These are phyloP conservation scores for Eleginops maclovinus DNA, from an alignment of 2,113 vertebrate genomes.

Conservation along the genomic window DNA sequence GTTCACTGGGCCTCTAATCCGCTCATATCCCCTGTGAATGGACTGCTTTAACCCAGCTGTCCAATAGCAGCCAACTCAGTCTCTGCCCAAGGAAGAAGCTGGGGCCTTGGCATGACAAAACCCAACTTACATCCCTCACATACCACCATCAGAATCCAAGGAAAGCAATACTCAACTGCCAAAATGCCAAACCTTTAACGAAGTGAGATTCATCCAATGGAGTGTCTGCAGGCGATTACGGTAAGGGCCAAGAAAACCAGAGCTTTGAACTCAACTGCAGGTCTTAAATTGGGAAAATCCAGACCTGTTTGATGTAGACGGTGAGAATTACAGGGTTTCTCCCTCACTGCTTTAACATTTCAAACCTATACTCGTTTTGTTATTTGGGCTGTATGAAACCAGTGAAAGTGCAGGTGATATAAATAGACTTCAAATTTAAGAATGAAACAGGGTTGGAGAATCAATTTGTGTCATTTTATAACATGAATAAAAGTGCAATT, in stretches of 20 bases:
- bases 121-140: not conserved
- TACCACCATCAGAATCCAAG: not conserved
- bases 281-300: conserved; percentile 65
- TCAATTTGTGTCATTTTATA: not conserved
- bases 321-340: conserved; percentile 68
- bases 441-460: not conserved
- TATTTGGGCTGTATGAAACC: not conserved
- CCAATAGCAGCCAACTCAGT: conserved; percentile 51
- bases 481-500: no score
- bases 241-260: conserved; percentile 62
- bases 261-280: conserved; percentile 67
- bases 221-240: conserved; percentile 57
- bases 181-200: conserved; percentile 48
- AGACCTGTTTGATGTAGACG: conserved; percentile 63
- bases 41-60: conserved; percentile 50
- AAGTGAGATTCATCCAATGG: conserved; percentile 57
- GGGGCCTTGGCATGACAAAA: not conserved
- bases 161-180: not conserved
- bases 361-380: conserved; percentile 10
- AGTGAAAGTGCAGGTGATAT: not conserved
- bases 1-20: conserved; percentile 73
- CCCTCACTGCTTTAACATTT: conserved; percentile 21
- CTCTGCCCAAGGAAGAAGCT: conserved; percentile 32
- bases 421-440: not conserved
- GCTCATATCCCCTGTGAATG: conserved; percentile 57